These are phyloP conservation scores for Reticulitermes lucifugus DNA, from an alignment of 2,888 invertebrate species.

Conservation along the genomic window DNA sequence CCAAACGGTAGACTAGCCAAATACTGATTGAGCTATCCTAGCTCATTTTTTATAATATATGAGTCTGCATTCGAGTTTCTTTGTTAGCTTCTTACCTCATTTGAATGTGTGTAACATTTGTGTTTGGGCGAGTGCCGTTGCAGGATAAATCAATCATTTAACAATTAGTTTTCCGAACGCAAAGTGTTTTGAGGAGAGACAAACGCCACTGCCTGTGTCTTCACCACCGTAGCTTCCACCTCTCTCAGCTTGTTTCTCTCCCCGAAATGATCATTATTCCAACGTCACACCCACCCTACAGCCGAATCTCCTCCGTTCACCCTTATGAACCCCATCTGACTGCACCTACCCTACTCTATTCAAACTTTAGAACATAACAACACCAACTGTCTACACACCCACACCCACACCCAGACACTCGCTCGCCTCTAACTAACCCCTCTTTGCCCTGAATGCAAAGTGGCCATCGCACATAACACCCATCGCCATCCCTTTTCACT, in stretches of 20 bases:
- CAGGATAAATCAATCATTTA: too few species aligned
- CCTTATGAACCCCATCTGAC: conserved; percentile 27
- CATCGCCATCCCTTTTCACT: background rate
- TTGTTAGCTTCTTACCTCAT: too few species aligned
- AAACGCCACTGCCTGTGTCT: background rate
- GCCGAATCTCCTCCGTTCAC: conserved; percentile 18
- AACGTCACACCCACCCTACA: conserved; percentile 46
- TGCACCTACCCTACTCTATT: conserved; percentile 37
- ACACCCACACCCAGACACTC: background rate
- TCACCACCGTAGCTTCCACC: background rate
- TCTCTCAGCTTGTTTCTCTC: background rate
- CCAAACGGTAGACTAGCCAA: too few species aligned
- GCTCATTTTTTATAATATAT: too few species aligned
- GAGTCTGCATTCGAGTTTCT: too few species aligned
- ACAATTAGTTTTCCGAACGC: too few species aligned
- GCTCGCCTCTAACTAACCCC: conserved; percentile 21
- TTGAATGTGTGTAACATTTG: too few species aligned
- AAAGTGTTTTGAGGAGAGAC: too few species aligned
- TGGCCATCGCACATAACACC: conserved; percentile 40
- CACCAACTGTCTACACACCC: conserved; percentile 33
- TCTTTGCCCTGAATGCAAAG: conserved; percentile 47
- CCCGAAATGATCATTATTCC: conserved; percentile 50
- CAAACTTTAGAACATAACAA: conserved; percentile 42
- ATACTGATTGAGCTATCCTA: too few species aligned
- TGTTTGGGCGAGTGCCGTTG: too few species aligned